phyloP scores from a whole-genome alignment of 1,140 invertebrate genomes.

The Colletes latitarsis region DNA sequence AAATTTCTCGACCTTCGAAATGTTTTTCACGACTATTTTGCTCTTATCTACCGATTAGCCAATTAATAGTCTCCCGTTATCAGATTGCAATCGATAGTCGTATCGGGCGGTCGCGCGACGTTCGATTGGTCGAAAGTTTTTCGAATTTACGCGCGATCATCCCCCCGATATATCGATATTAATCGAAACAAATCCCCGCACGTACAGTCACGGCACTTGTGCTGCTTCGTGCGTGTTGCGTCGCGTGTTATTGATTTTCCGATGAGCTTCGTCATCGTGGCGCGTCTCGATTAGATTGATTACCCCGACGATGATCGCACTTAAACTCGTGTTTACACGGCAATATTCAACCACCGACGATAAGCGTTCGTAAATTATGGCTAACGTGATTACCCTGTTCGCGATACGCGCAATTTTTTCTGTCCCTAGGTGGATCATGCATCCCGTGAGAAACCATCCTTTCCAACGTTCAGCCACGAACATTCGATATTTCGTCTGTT shows the following conservation, averaged over 20 bases:
- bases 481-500: background rate
- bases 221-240: background rate
- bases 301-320: slow-evolving; percentile 46
- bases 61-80: too few relatives aligned
- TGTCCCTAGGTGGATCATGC: background rate
- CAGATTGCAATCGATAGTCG: too few relatives aligned
- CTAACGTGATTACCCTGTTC: slow-evolving; percentile 44
- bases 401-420: slow-evolving; percentile 39
- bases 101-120: too few relatives aligned
- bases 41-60: too few relatives aligned
- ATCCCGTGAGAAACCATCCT: background rate
- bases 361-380: slow-evolving; percentile 33
- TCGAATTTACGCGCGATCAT: background rate
- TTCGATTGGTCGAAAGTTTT: background rate
- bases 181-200: slow-evolving; percentile 17
- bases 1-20: too few relatives aligned
- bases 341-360: slow-evolving; percentile 25
- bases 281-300: slow-evolving; percentile 63
- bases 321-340: slow-evolving; percentile 40
- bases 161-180: background rate
- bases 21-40: too few relatives aligned
- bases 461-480: background rate
- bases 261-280: slow-evolving; percentile 12
- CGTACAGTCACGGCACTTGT: background rate
- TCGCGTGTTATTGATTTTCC: slow-evolving; percentile 53